phyloP scores from a whole-genome alignment of 1,140 invertebrate genomes.

The Periplaneta americana region DNA sequence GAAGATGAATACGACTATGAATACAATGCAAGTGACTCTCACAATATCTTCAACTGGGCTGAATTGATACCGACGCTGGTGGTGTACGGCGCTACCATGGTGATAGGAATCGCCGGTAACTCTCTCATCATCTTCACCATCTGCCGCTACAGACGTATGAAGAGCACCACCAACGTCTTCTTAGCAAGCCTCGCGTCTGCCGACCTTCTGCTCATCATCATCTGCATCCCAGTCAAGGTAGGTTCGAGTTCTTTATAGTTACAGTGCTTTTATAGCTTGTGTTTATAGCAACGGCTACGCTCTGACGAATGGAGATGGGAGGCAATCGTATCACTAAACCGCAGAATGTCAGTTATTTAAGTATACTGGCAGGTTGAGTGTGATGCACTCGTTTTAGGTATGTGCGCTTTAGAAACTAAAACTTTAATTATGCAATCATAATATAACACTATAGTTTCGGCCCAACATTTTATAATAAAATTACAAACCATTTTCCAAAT shows the following conservation, averaged over 20 bases:
- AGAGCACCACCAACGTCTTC: slow-evolving; percentile 65
- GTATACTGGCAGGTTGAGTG: too few relatives aligned
- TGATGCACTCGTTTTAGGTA: too few relatives aligned
- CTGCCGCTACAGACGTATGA: slow-evolving; percentile 50
- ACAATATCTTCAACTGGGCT: slow-evolving; percentile 41
- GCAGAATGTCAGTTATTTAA: too few relatives aligned
- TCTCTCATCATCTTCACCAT: slow-evolving; percentile 50
- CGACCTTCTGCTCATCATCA: slow-evolving; percentile 62
- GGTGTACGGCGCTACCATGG: slow-evolving; percentile 56
- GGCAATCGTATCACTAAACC: too few relatives aligned
- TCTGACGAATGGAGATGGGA: too few relatives aligned
- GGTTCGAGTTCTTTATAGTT: slow-evolving; percentile 25
- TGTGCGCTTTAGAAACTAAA: too few relatives aligned
- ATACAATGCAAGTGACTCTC: slow-evolving; percentile 40
- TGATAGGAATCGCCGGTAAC: slow-evolving; percentile 57
- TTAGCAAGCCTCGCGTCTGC: slow-evolving; percentile 62
- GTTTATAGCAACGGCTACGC: too few relatives aligned
- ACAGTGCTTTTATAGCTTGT: too few relatives aligned
- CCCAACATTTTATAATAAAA: too few relatives aligned
- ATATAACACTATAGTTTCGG: too few relatives aligned
- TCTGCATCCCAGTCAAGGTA: slow-evolving; percentile 74
- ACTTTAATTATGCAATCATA: too few relatives aligned
- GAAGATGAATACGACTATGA: slow-evolving; percentile 30
- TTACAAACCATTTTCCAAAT: too few relatives aligned
- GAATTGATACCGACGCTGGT: slow-evolving; percentile 53